phyloP scores from a whole-genome alignment of 2,888 invertebrate species.

The Synanthedon myopaeformis region DNA sequence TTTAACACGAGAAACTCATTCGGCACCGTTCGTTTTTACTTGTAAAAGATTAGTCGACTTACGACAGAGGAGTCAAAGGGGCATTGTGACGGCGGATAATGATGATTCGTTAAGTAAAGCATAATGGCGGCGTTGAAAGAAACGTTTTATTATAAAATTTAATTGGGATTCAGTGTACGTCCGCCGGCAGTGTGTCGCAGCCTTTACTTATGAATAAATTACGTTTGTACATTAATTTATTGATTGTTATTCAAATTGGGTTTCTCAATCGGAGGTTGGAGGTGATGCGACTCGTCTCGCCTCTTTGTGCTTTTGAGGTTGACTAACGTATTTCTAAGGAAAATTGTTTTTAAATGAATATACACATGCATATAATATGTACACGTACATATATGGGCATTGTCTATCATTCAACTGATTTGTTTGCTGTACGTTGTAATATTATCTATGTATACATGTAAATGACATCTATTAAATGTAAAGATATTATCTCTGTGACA shows the following conservation, averaged over 20 bases:
- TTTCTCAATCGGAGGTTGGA: constrained; percentile 68
- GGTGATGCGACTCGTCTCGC: constrained; percentile 53
- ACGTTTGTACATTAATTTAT: constrained; percentile 66
- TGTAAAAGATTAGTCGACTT: constrained; percentile 67
- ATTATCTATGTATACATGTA: too few species aligned
- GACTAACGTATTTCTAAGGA: constrained; percentile 31
- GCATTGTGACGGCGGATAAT: constrained; percentile 60
- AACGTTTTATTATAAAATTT: constrained; percentile 60
- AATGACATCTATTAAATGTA: too few species aligned
- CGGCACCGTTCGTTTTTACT: constrained; percentile 58
- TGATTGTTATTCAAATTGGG: constrained; percentile 70
- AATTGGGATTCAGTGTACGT: constrained; percentile 64
- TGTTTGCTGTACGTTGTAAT: too few species aligned
- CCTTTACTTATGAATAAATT: constrained; percentile 62
- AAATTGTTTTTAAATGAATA: constrained; percentile 40
- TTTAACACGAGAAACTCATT: constrained; percentile 68
- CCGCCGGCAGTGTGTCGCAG: constrained; percentile 44
- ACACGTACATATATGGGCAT: constrained; percentile 1
- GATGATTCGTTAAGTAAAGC: constrained; percentile 64
- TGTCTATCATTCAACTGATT: constrained; percentile 2
- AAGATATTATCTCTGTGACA: too few species aligned
- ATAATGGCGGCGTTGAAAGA: constrained; percentile 53
- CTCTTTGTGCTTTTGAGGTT: constrained; percentile 52
- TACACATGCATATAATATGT: constrained; percentile 22
- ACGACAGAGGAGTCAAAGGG: constrained; percentile 50